These are phyloP conservation scores for Phyllopteryx taeniolatus DNA, from an alignment of 2,113 vertebrate genomes.

Conservation along the genomic window DNA sequence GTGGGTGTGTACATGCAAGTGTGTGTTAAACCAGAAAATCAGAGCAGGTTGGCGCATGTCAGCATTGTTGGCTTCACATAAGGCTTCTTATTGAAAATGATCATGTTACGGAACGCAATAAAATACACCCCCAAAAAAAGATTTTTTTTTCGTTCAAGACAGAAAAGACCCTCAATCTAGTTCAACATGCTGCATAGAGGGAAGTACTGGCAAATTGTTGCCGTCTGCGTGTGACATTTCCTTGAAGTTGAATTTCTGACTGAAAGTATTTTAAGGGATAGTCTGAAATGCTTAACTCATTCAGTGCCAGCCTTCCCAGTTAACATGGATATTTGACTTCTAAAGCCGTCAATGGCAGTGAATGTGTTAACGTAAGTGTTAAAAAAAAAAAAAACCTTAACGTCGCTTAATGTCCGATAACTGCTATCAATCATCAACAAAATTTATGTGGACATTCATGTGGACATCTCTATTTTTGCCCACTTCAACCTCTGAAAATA, in stretches of 20 bases:
- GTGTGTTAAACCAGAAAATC: constrained; percentile 38
- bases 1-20: constrained; percentile 2
- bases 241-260: neutral
- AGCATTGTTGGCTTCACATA: neutral
- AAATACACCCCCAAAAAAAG: neutral
- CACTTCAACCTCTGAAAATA: too few relatives aligned
- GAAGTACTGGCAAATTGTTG: neutral
- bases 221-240: neutral
- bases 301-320: too few relatives aligned
- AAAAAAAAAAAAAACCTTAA: too few relatives aligned
- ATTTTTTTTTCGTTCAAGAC: neutral
- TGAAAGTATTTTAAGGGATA: neutral
- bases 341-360: too few relatives aligned
- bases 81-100: neutral
- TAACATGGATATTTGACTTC: too few relatives aligned
- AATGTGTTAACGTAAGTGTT: too few relatives aligned
- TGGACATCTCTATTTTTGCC: too few relatives aligned
- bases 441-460: too few relatives aligned
- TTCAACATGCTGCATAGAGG: neutral
- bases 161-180: neutral
- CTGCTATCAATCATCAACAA: too few relatives aligned
- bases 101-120: neutral
- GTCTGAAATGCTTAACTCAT: too few relatives aligned
- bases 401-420: too few relatives aligned
- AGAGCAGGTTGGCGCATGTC: constrained; percentile 38